Evolutionary conservation across 1,140 invertebrate species (phyloP).

Genomic region (Cydia splendana): DNA sequence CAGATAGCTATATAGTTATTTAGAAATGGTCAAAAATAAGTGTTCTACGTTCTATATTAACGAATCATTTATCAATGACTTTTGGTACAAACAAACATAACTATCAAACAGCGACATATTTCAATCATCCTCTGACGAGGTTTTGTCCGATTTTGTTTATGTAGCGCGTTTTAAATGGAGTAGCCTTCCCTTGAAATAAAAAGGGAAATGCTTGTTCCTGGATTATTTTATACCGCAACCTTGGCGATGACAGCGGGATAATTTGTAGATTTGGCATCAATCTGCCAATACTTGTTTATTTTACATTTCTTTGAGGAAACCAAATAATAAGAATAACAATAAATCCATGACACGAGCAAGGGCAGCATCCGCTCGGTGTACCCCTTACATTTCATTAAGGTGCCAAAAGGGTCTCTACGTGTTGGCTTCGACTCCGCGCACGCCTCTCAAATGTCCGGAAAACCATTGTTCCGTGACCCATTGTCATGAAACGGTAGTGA

Average conservation of each 20-base stretch:
- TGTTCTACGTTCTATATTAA: constrained; percentile 23
- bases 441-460: neutral
- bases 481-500: no score
- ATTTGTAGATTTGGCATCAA: neutral
- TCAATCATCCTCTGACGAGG: constrained; percentile 29
- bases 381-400: neutral
- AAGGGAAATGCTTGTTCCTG: constrained; percentile 6
- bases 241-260: neutral
- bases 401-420: neutral
- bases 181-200: constrained; percentile 30
- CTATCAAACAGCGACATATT: neutral
- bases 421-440: neutral
- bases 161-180: constrained; percentile 3
- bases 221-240: neutral
- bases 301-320: no score
- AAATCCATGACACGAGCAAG: neutral
- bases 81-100: constrained; percentile 13
- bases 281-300: no score
- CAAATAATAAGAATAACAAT: no score
- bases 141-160: constrained; percentile 19
- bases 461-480: neutral
- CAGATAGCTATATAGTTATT: neutral
- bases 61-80: neutral
- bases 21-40: constrained; percentile 14
- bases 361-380: neutral